Base-by-base conservation (phyloP, 2,113 vertebrate species). In the Verasper variegatus region DNA sequence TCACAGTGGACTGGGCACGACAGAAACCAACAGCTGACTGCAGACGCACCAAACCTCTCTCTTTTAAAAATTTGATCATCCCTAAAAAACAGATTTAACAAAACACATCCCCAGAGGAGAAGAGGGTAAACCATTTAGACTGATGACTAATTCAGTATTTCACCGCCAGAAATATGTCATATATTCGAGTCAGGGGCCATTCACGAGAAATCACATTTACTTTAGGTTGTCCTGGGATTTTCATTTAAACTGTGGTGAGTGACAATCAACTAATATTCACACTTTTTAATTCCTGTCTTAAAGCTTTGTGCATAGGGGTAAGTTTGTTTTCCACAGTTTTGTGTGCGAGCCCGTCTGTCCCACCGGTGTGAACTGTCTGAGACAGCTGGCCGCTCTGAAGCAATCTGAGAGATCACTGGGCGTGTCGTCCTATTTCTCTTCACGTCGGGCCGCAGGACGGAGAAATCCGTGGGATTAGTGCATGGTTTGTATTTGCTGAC, bases 391-490 rank as follows among this genome's bases (percentile, higher is more conserved):
- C 63, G 51, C 80, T 72, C 75, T 18, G 55, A 84, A 76, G 84
- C 81, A 81, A 80, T 84, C 71, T 81, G 71, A 84, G 71, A 56
- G 66, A 87, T 86, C 78, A 70, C 67, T 76, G 85, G 81, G 83
- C 52, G 72, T 82, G 75, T 80, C 62, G 51, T 77, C 71, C 80
- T 74, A 65, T 82, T 88, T 87, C 68, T 80, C 76, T 61, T 84
- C 60, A 74, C 54, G 84, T 87, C 78, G 55, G 76, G 78, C 71
- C 37, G 1, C 84, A 73, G 85, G 68, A 86, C 81, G 71, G 88
- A 85, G 85, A 84, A 80, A 85, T 90, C 84, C n/a, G 10, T 37
- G 37, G 84, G 83, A 90, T 85, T 83, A 86, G 64, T 5, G n/a
- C 59, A 23, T 27, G 73, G 64, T 86, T 73, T 86, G 64, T 78